Base-by-base conservation (phyloP, 1,140 invertebrate genomes). In the Macrobrachium nipponense region DNA sequence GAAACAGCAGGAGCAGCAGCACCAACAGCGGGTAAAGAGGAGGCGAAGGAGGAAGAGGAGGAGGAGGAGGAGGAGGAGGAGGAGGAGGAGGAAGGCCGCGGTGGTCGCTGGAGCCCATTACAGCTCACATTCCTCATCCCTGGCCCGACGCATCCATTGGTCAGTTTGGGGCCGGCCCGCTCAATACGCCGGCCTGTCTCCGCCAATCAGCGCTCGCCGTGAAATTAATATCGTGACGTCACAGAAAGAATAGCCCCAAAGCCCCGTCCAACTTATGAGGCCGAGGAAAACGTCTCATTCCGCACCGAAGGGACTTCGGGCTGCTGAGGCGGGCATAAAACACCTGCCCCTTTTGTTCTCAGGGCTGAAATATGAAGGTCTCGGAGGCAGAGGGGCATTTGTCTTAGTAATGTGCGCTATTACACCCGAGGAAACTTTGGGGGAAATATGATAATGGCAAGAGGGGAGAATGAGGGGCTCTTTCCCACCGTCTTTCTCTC, bases 191-290 rank as follows among this genome's bases (percentile, higher is more conserved):
- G 58, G 73, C 73, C 82, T 68, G 73, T 77, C 73, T 84, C 82
- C 82, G 82, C 82, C 82, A 84, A 84, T 84, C 82, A 84, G 72
- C 82, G 82, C 82, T 60, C 73, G 61, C 82, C 82, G 60, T 84
- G 82, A 84, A 84, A 84, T 84, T 84, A 84, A 84, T 84, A 83
- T 83, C 81, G 73, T 78, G 82, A 84, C 82, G 82, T 84, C 82
- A 84, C 72, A 58, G 82, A 84, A 83, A 84, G 82, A 84, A 84
- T 84, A 84, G 82, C 82, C 82, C 82, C 70, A 27, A 68, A 78
- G 73, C 72, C 82, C 70, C 43, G 82, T 66, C 62, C 73, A 59
- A 84, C 82, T 84, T 84, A 84, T 84, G 82, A 84, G 82, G 82
- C 61, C 36, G 60, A 84, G 82, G 82, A 64, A 51, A 84, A 84